These are phyloP conservation scores for Synanthedon myopaeformis DNA, from an alignment of 2,888 invertebrate species.

Conservation along the genomic window DNA sequence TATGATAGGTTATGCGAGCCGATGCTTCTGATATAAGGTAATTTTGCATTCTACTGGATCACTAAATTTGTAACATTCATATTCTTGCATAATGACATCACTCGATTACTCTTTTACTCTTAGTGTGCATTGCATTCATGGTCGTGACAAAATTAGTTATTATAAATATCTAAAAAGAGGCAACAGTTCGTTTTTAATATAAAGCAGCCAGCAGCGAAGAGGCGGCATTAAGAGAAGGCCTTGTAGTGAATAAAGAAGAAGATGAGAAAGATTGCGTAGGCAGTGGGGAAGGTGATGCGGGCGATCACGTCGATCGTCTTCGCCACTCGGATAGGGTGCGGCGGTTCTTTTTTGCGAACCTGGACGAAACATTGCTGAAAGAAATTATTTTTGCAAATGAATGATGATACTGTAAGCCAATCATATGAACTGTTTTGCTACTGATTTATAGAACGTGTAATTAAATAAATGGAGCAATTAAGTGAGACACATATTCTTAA, in stretches of 20 bases:
- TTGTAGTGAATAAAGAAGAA: slow-evolving; percentile 97
- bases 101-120: slow-evolving; percentile 1
- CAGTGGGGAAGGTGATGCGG: slow-evolving; percentile 92
- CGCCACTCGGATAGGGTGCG: slow-evolving; percentile 92
- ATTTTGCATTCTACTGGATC: slow-evolving; percentile 29
- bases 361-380: slow-evolving; percentile 84
- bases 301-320: slow-evolving; percentile 96
- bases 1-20: slow-evolving; percentile 20
- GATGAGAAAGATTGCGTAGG: slow-evolving; percentile 92
- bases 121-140: slow-evolving; percentile 18
- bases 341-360: slow-evolving; percentile 91
- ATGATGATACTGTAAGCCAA: slow-evolving; percentile 43
- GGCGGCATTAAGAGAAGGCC: slow-evolving; percentile 78
- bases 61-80: slow-evolving; percentile 21
- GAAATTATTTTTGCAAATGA: slow-evolving; percentile 42
- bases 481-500: no score
- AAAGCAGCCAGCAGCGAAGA: slow-evolving; percentile 31
- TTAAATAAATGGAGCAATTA: neutral
- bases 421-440: slow-evolving; percentile 17
- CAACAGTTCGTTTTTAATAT: slow-evolving; percentile 17
- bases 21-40: slow-evolving; percentile 20
- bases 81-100: slow-evolving; percentile 29
- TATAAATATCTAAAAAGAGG: slow-evolving; percentile 27
- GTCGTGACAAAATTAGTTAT: slow-evolving; percentile 30
- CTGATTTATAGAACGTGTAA: slow-evolving; percentile 1